These are phyloP conservation scores for Felis chaus DNA, from an alignment of 2,113 vertebrate genomes.

Conservation along the genomic window DNA sequence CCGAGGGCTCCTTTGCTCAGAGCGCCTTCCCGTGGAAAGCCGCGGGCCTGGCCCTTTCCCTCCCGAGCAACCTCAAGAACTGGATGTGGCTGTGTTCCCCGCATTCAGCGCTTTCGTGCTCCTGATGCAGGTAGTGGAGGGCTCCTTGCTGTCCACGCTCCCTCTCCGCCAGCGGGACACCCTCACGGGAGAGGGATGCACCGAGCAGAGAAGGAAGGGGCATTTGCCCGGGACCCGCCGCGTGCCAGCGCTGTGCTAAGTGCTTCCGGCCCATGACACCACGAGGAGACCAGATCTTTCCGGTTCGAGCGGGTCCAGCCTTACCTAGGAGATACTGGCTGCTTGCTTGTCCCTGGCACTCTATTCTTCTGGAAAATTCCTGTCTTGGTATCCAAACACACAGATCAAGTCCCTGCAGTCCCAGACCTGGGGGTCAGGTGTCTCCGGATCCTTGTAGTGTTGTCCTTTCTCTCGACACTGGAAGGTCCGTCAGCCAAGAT, in stretches of 20 bases:
- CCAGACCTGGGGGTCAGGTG: background rate
- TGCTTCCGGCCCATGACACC: accelerated
- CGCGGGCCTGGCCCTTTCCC: too few species aligned
- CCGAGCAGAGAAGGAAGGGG: background rate
- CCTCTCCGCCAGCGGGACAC: background rate
- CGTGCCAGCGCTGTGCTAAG: accelerated
- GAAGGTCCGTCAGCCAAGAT: background rate
- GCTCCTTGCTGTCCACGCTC: too few species aligned
- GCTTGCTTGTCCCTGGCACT: background rate
- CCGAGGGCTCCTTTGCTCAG: background rate
- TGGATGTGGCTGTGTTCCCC: too few species aligned
- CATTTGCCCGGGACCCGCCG: accelerated
- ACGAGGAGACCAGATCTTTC: background rate
- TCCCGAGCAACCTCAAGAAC: too few species aligned
- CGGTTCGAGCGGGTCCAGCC: background rate
- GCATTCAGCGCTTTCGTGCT: too few species aligned
- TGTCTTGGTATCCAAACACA: background rate
- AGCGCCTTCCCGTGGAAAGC: background rate
- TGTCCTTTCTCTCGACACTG: background rate
- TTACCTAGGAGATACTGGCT: background rate
- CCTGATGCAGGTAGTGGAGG: too few species aligned
- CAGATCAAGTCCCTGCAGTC: background rate
- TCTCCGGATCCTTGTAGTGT: background rate
- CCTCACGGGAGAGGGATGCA: background rate
- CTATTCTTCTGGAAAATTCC: background rate